phyloP scores from a whole-genome alignment of 2,888 invertebrate species.

The Alviniconcha strummeri region DNA sequence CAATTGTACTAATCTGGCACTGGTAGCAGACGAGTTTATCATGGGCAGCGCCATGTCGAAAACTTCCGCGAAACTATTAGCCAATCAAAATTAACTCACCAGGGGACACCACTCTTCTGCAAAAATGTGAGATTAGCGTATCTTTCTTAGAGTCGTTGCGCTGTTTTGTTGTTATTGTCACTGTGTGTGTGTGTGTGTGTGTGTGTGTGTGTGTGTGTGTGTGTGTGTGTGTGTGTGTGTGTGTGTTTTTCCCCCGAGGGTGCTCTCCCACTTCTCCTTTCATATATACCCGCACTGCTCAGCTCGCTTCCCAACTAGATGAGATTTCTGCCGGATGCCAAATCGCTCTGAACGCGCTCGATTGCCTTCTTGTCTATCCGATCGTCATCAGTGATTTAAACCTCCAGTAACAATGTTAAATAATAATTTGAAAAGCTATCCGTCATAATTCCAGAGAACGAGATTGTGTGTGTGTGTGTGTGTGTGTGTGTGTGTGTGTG shows the following conservation, averaged over 20 bases:
- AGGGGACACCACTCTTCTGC: too few species aligned
- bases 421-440: too few species aligned
- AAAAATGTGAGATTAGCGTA: too few species aligned
- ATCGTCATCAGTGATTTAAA: background rate
- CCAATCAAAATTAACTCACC: background rate
- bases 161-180: background rate
- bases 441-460: too few species aligned
- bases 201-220: background rate
- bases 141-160: too few species aligned
- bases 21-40: background rate
- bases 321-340: background rate
- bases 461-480: too few species aligned
- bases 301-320: background rate
- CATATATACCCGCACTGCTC: too few species aligned
- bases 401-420: too few species aligned
- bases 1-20: too few species aligned
- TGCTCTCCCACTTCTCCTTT: too few species aligned
- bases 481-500: too few species aligned
- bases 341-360: background rate
- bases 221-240: background rate
- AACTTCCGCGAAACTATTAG: background rate
- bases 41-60: constrained; percentile 17
- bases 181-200: background rate
- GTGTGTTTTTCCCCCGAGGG: background rate
- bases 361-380: background rate